These are phyloP conservation scores for Melanerpes formicivorus DNA, from an alignment of 2,113 vertebrate genomes.

Conservation along the genomic window DNA sequence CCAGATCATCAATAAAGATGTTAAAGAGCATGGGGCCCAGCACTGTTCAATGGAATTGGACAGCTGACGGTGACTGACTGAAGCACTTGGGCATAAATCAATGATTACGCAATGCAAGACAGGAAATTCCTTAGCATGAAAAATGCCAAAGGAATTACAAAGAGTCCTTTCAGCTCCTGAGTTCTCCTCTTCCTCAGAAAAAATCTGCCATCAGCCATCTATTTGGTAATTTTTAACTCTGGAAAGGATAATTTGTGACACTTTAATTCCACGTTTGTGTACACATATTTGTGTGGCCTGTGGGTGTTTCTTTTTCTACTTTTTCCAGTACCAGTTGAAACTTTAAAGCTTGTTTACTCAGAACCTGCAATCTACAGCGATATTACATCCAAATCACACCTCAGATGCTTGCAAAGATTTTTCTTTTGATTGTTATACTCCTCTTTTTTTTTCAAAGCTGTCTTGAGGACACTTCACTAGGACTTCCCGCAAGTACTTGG, in stretches of 20 bases:
- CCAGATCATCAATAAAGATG: too few species aligned
- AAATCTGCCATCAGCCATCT: not conserved
- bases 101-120: not conserved
- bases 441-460: not conserved
- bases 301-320: not conserved
- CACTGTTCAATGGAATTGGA: not conserved
- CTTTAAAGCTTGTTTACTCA: not conserved
- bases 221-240: not conserved
- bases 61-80: not conserved
- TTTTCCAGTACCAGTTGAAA: not conserved
- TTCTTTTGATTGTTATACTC: not conserved
- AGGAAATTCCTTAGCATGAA: not conserved
- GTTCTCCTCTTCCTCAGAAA: not conserved
- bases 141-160: not conserved
- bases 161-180: not conserved
- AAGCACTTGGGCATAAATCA: not conserved
- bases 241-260: not conserved
- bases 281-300: not conserved
- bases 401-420: not conserved
- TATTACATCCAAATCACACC: not conserved
- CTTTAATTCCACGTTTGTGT: not conserved
- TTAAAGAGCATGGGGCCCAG: too few species aligned
- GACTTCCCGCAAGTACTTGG: not conserved
- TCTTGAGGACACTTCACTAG: not conserved
- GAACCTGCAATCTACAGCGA: not conserved